Percentiles rank a stretch among this genome's conserved stretches.
phyloP scores from a whole-genome alignment of 1,140 invertebrate genomes.

The Ceratina japonica region DNA sequence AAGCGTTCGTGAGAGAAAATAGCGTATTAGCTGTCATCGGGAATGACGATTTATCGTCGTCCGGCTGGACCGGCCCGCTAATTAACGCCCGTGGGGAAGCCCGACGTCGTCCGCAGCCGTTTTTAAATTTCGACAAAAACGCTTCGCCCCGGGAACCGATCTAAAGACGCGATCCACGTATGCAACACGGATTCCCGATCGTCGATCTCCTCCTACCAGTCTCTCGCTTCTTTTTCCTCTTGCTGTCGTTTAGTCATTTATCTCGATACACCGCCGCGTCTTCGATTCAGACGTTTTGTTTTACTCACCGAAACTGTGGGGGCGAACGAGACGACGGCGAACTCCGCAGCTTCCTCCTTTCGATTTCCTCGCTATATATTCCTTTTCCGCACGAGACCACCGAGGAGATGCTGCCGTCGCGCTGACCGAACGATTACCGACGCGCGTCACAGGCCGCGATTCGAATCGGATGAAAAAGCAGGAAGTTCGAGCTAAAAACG shows the following conservation, averaged over 20 bases:
- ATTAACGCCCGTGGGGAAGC: not conserved
- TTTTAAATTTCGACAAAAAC: not conserved
- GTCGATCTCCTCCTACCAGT: no score
- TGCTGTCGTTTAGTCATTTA: no score
- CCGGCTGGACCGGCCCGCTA: not conserved
- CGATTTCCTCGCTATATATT: not conserved
- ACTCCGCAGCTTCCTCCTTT: not conserved
- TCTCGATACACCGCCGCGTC: no score
- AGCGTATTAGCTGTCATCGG: conserved; percentile 26
- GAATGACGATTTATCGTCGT: conserved; percentile 31
- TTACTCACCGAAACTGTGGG: conserved; percentile 20
- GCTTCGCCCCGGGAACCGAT: not conserved
- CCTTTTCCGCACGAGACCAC: not conserved
- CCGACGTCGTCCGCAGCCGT: no score
- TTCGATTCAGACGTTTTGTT: no score
- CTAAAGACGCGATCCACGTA: no score
- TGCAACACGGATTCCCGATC: no score
- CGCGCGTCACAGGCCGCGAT: not conserved
- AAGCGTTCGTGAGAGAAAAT: conserved; percentile 58
- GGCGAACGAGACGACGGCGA: not conserved
- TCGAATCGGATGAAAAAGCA: not conserved
- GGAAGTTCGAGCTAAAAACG: not conserved
- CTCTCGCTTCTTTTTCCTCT: no score
- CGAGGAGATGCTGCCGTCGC: not conserved
- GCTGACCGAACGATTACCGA: not conserved